These are phyloP conservation scores for Chloroclystis v-ata DNA, from an alignment of 2,888 invertebrate species.

Conservation along the genomic window DNA sequence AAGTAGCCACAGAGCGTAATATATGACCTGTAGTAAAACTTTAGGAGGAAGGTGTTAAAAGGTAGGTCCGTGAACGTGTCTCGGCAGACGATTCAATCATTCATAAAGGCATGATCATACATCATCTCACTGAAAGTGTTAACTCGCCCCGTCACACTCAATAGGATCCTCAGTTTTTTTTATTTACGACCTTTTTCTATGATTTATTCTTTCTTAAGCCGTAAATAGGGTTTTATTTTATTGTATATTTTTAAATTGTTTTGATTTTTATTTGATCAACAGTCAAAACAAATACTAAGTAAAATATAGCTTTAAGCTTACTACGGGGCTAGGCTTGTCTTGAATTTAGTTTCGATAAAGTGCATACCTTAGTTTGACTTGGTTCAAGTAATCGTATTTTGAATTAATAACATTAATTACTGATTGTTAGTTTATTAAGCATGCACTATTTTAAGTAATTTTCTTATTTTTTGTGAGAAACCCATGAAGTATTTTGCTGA, in stretches of 20 bases:
- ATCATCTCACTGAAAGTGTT: conserved; percentile 74
- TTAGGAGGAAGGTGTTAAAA: conserved; percentile 75
- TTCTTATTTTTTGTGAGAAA: too few relatives aligned
- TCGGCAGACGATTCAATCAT: conserved; percentile 74
- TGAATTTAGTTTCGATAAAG: too few relatives aligned
- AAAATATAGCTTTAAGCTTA: too few relatives aligned
- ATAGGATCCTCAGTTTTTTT: conserved; percentile 52
- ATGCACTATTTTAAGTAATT: too few relatives aligned
- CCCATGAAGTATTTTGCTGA: too few relatives aligned
- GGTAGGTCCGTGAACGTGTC: conserved; percentile 68
- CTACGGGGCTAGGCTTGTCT: too few relatives aligned
- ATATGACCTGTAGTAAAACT: conserved; percentile 73
- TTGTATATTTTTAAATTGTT: neutral
- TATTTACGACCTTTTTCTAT: conserved; percentile 49
- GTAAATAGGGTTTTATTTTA: neutral
- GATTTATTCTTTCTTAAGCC: conserved; percentile 35
- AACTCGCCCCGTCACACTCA: conserved; percentile 51
- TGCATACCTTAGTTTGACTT: too few relatives aligned
- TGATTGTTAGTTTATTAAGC: too few relatives aligned
- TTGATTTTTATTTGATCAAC: neutral
- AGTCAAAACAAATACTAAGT: too few relatives aligned
- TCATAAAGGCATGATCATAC: conserved; percentile 73
- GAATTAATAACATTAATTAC: too few relatives aligned
- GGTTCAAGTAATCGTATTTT: too few relatives aligned
- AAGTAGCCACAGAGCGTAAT: conserved; percentile 69